phyloP scores from a whole-genome alignment of 35 echinoderm and acorn worm genomes.

The Amphiura filiformis region DNA sequence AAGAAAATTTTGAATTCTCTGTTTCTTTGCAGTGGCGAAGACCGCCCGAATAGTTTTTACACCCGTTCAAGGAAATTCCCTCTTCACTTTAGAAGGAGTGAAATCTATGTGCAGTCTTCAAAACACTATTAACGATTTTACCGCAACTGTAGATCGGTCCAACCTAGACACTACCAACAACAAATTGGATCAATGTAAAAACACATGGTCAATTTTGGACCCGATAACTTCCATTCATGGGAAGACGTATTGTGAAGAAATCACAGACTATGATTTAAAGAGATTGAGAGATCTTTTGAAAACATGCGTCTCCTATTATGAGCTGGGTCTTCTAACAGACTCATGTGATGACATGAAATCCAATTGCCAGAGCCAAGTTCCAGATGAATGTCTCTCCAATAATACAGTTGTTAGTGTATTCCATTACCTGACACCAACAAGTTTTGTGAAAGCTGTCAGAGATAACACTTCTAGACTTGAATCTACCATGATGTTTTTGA shows the following conservation, averaged over 20 bases:
- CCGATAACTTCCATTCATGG: constrained; percentile 46
- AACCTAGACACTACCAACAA: no score
- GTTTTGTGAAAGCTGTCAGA: background rate
- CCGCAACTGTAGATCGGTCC: background rate
- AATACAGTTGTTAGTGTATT: no score
- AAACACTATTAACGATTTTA: background rate
- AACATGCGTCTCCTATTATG: constrained; percentile 44
- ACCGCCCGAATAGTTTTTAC: background rate
- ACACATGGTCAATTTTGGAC: constrained; percentile 73
- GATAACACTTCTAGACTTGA: background rate
- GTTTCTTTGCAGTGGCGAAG: no score
- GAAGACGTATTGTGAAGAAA: constrained; percentile 59
- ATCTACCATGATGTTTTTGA: constrained; percentile 8
- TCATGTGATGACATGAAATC: no score
- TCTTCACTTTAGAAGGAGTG: background rate
- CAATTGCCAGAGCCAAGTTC: background rate
- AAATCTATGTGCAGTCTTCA: background rate
- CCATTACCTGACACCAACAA: constrained; percentile 15
- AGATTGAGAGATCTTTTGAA: constrained; percentile 29
- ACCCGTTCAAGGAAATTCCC: background rate
- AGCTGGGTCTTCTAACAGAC: no score
- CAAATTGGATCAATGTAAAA: constrained; percentile 18
- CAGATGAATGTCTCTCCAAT: background rate
- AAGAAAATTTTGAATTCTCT: no score
- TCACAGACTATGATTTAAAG: constrained; percentile 56